Evolutionary conservation across 2,113 vertebrate species (phyloP), one percentile per base, ranked within the genome.

Genomic region (Sebastes fasciatus): DNA sequence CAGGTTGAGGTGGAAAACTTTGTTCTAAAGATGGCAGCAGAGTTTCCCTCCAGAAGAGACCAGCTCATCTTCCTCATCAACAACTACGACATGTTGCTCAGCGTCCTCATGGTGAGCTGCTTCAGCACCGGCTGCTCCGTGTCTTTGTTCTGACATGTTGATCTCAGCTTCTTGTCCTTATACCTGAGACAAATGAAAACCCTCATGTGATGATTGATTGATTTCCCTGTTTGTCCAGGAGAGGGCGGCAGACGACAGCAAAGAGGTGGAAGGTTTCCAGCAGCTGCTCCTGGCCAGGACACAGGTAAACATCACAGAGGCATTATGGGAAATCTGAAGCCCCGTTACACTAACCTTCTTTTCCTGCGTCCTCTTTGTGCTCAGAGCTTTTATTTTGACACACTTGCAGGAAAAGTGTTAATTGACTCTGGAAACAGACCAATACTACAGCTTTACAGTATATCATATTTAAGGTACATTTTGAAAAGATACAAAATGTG

Each of bases 1-100:
- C 90, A 98, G 97, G 94, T 96, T 0, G 97, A 98, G 68, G 97
- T 98, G 81, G 97, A 98, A 82, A 98, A 98, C 86, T 97, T 98
- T 64, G 97, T 98, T 21, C 94, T 98, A n/a, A 96, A 97, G 46
- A 98, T 98, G 95, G 97, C 97, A 0, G 97, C 97, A 0, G 97
- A 98, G 86, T 98, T 98, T 89, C 97, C 97, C 1, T 98, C 97
- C 5, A 95, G 97, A 73, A 95, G 95, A 87, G 97, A 99, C 74
- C 97, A 99, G 91, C 97, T 99, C 7, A 96, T 98, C 83, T 98
- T 98, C 94, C 96, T 99, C 83, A 98, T 99, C 83, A 99, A 99
- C 94, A 99, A 99, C 94, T 98, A 99, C 0, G 97, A 99, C 93
- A 99, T 99, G 97, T 94, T 99, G 97, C 95, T 99, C 66, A 95